Conservation (phyloP, 37 sponge, comb jelly and placozoan species). For the Geodia barretti region DNA sequence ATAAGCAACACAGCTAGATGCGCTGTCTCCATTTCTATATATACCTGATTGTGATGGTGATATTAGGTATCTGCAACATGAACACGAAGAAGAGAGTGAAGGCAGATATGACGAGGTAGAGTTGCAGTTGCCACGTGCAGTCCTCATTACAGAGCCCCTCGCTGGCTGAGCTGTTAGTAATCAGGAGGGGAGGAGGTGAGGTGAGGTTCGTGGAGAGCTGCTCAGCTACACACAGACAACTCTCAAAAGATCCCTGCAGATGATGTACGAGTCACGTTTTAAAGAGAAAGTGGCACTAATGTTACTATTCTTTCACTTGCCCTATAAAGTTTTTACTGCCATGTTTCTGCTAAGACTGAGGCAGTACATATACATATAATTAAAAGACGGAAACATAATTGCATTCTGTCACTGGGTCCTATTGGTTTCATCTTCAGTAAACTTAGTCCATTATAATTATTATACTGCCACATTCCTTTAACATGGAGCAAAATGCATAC, state of each 20-base stretch:
- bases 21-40: background rate
- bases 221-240: background rate
- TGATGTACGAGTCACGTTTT: no score
- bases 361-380: no score
- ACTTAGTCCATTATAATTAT: no score
- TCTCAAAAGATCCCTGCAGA: no score
- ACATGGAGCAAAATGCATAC: no score
- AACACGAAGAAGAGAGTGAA: slow-evolving; percentile 4
- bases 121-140: slow-evolving; percentile 5
- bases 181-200: background rate
- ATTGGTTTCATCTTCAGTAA: no score
- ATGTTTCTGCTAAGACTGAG: background rate
- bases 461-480: no score
- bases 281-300: no score
- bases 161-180: background rate
- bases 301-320: no score
- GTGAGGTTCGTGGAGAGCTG: background rate
- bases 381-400: no score
- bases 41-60: slow-evolving; percentile 24
- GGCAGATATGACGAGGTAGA: background rate
- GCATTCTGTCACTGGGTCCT: no score
- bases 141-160: slow-evolving; percentile 24
- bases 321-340: background rate
- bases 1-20: background rate
- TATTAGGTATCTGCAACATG: slow-evolving; percentile 9